phyloP scores from a whole-genome alignment of 2,797 vertebrate species.

The Sebastes dallii region DNA sequence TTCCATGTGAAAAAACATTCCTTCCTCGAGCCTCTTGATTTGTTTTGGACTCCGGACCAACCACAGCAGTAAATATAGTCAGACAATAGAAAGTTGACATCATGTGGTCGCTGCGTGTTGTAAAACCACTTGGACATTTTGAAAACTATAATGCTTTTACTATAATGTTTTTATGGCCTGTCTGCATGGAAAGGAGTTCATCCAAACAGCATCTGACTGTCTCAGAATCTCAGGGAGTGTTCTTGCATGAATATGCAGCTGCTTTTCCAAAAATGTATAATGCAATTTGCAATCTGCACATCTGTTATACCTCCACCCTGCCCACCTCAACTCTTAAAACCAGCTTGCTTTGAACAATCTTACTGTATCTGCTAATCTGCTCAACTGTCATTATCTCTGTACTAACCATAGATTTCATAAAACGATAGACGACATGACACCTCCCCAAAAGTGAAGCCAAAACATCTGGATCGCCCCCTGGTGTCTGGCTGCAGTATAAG shows the following conservation, averaged over 20 bases:
- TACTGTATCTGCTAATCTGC: too few relatives aligned
- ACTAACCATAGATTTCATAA: too few relatives aligned
- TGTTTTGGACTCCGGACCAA: conserved; percentile 4
- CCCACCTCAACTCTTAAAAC: too few relatives aligned
- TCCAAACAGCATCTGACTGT: background rate
- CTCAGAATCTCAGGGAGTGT: background rate
- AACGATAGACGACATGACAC: too few relatives aligned
- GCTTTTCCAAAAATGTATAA: background rate
- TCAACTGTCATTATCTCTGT: too few relatives aligned
- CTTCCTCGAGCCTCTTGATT: background rate
- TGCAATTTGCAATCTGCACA: background rate
- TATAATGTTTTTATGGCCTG: background rate
- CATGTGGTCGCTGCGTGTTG: conserved; percentile 16
- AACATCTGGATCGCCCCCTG: too few relatives aligned
- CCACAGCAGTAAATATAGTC: conserved; percentile 3
- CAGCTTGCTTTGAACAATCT: too few relatives aligned
- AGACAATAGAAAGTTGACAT: conserved; percentile 36
- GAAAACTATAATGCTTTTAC: background rate
- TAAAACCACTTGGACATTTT: conserved; percentile 3
- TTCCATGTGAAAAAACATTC: background rate
- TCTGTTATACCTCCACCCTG: background rate
- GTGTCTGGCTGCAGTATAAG: too few relatives aligned
- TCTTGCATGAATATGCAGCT: background rate
- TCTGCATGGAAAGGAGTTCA: background rate
- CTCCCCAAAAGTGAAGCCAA: too few relatives aligned